Conservation (phyloP, 2,113 vertebrate species). For the Ardeotis arabs region DNA sequence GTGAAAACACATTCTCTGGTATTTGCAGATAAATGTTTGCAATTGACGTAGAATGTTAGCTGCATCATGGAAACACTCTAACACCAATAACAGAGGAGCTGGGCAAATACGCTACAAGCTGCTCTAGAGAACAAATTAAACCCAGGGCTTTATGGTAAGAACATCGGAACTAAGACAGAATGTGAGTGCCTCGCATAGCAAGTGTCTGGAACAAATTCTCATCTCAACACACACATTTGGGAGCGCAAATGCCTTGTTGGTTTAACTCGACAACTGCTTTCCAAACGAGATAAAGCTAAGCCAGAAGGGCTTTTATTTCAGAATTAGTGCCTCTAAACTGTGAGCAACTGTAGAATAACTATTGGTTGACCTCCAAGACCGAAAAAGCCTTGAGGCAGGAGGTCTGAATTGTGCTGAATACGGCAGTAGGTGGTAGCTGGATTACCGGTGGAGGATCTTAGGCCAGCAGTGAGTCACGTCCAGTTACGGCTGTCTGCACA, state of each 20-base stretch:
- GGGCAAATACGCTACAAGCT: neutral
- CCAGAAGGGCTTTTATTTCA: neutral
- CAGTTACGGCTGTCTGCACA: fast-evolving
- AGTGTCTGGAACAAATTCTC: neutral
- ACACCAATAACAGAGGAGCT: neutral
- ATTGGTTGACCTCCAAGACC: neutral
- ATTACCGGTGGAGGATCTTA: neutral
- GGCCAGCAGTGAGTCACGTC: neutral
- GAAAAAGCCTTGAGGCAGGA: neutral
- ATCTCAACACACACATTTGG: neutral
- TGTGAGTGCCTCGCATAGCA: neutral
- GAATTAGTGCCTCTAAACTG: neutral
- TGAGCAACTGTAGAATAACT: neutral
- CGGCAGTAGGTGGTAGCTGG: too few species aligned
- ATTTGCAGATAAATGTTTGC: neutral
- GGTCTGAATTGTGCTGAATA: too few species aligned
- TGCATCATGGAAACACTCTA: neutral
- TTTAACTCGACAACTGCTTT: neutral
- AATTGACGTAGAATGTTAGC: fast-evolving
- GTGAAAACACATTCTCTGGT: neutral
- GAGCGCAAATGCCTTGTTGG: neutral
- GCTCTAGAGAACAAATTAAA: neutral
- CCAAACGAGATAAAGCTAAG: neutral
- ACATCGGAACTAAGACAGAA: neutral
- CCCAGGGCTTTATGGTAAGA: neutral